These are phyloP conservation scores for Conops quadrifasciatus DNA, from an alignment of 2,888 invertebrate species.

Conservation along the genomic window DNA sequence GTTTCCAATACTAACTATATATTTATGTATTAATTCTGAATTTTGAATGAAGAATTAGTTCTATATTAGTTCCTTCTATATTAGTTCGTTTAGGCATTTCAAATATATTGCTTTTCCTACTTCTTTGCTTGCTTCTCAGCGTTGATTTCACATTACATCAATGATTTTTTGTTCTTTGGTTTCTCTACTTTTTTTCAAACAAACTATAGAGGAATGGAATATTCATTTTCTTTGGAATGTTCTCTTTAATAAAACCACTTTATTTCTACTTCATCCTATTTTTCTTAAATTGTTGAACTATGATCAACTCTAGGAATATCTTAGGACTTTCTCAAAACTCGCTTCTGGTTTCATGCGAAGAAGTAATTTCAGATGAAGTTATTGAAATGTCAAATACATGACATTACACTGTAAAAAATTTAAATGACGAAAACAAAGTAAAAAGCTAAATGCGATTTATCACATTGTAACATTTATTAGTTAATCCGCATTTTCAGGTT, in stretches of 20 bases:
- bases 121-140: slow-evolving; percentile 21
- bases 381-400: not conserved
- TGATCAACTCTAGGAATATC: too few species aligned
- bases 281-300: slow-evolving; percentile 11
- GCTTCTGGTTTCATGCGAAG: not conserved
- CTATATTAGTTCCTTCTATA: too few species aligned
- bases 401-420: not conserved
- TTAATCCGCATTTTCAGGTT: too few species aligned
- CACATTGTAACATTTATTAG: too few species aligned
- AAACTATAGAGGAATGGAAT: slow-evolving; percentile 10
- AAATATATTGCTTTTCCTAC: slow-evolving; percentile 15
- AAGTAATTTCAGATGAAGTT: not conserved
- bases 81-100: too few species aligned
- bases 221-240: slow-evolving; percentile 31
- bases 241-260: not conserved
- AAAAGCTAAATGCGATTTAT: too few species aligned
- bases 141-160: slow-evolving; percentile 22
- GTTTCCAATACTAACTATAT: not conserved
- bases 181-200: not conserved
- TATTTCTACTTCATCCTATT: slow-evolving; percentile 9
- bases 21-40: too few species aligned
- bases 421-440: not conserved
- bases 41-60: too few species aligned
- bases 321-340: not conserved
- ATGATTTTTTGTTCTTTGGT: not conserved